A percentile compares a stretch with the other conserved stretches of the same genome.
Evolutionary conservation across 2,888 invertebrate species (phyloP).

Genomic region (Argynnis bischoffii): DNA sequence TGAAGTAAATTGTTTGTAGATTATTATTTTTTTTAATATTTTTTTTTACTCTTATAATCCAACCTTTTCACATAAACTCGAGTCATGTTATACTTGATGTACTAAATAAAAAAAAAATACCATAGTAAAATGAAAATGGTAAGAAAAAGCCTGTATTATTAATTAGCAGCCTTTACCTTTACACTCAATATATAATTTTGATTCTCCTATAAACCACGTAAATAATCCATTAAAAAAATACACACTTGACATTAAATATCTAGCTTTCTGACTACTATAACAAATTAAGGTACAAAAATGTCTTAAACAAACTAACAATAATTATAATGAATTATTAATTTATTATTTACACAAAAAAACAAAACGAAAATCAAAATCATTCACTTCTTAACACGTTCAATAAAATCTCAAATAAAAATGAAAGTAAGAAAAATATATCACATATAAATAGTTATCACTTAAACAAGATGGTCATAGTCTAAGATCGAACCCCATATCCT

Average conservation of each 20-base stretch:
- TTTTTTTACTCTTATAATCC: too few species aligned
- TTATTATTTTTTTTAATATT: too few species aligned
- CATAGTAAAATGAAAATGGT: too few species aligned
- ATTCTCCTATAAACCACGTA: not conserved
- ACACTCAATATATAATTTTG: not conserved
- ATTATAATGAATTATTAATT: not conserved
- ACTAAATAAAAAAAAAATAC: too few species aligned
- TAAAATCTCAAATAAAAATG: conserved; percentile 7
- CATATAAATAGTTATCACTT: not conserved
- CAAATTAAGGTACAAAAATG: conserved; percentile 14
- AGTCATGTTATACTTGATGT: too few species aligned
- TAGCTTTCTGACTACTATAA: conserved; percentile 1
- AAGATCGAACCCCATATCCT: not conserved
- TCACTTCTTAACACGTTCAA: conserved; percentile 1
- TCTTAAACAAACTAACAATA: not conserved
- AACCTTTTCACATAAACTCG: too few species aligned
- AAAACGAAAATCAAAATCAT: not conserved
- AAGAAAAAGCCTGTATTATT: too few species aligned
- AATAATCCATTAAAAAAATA: not conserved
- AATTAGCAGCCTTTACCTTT: not conserved
- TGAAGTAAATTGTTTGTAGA: too few species aligned
- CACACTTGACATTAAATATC: not conserved
- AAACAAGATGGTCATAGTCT: conserved; percentile 1
- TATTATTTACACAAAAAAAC: not conserved
- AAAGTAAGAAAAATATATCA: conserved; percentile 10